phyloP scores from a whole-genome alignment of 2,797 vertebrate species.

The Fratercula arctica region DNA sequence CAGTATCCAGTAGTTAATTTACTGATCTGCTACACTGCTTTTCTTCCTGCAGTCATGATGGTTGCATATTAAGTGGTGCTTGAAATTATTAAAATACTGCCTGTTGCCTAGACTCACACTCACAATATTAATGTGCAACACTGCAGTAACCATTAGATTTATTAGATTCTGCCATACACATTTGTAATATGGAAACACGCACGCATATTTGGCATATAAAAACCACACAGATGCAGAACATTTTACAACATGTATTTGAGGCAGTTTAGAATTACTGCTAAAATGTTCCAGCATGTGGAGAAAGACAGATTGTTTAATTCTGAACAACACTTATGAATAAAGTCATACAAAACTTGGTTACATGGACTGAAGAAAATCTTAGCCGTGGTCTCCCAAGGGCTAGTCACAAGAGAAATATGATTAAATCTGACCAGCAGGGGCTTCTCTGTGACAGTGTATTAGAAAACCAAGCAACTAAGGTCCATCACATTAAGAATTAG shows the following conservation, averaged over 20 bases:
- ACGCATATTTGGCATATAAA: neutral
- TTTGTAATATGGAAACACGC: slow-evolving; percentile 23
- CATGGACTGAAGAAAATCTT: neutral
- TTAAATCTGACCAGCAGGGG: neutral
- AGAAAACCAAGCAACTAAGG: neutral
- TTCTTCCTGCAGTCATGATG: neutral
- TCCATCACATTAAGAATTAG: neutral
- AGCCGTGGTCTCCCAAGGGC: neutral
- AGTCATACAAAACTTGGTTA: neutral
- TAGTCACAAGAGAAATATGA: neutral
- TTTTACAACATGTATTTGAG: slow-evolving; percentile 12
- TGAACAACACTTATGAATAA: neutral
- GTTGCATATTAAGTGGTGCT: neutral
- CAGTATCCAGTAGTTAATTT: neutral
- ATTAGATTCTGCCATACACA: neutral
- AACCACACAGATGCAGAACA: slow-evolving; percentile 12
- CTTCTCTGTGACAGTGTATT: neutral
- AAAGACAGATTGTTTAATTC: slow-evolving; percentile 18
- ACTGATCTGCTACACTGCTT: neutral
- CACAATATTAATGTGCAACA: neutral
- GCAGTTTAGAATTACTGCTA: slow-evolving; percentile 23
- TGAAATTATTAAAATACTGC: neutral
- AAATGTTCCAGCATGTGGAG: slow-evolving; percentile 14
- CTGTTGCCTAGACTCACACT: neutral
- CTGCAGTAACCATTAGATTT: slow-evolving; percentile 7